phyloP scores from a whole-genome alignment of 2,113 vertebrate species.

The Ammodramus savannarum region DNA sequence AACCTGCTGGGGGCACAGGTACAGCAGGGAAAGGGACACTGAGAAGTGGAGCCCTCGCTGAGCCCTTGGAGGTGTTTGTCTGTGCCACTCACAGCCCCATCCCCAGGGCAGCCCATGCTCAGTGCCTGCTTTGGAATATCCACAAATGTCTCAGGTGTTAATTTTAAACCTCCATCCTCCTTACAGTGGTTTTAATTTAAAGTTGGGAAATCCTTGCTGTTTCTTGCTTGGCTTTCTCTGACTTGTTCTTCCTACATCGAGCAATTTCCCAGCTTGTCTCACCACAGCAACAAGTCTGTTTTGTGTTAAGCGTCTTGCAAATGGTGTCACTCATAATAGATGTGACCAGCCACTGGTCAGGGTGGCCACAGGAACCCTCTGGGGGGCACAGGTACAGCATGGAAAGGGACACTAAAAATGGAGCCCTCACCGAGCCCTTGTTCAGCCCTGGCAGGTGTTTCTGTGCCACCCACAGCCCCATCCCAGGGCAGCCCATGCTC shows the following conservation, averaged over 20 bases:
- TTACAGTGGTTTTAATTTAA: not conserved
- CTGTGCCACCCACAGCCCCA: no score
- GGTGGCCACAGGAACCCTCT: no score
- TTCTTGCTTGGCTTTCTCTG: not conserved
- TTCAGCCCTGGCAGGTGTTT: no score
- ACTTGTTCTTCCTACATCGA: not conserved
- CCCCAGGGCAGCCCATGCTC: not conserved
- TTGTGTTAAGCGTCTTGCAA: not conserved
- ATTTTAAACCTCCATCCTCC: not conserved
- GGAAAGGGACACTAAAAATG: no score
- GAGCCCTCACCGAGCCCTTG: no score
- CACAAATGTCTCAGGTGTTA: not conserved
- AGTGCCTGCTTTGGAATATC: not conserved
- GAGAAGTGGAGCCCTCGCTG: accelerated
- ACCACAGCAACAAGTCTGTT: not conserved
- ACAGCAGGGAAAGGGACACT: not conserved
- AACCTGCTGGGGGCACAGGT: not conserved
- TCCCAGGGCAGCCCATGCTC: not conserved
- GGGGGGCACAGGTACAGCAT: no score
- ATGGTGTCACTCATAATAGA: not conserved
- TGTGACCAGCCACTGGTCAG: not conserved
- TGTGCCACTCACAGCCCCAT: accelerated
- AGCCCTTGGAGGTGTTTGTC: not conserved
- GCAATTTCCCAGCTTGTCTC: not conserved
- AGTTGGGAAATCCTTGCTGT: not conserved